Percentiles rank a stretch among this genome's conserved stretches.
Conservation (phyloP, 2,113 vertebrate species). For the Felis catus region F.catus_Fca126_mat1.0 CM031416.1:140963001-140963500, state of each 20-base stretch:
- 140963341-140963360: not conserved
- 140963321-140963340: not conserved
- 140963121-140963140: conserved; percentile 67
- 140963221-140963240: not conserved
- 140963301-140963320: not conserved
- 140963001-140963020: not conserved
- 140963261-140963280: not conserved
- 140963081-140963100: not conserved
- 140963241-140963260: not conserved
- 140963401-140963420: not conserved
- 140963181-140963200: not conserved
- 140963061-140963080: no score
- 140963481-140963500: not conserved
- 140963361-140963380: not conserved
- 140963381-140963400: not conserved
- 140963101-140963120: conserved; percentile 58
- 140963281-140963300: not conserved
- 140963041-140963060: not conserved
- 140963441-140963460: not conserved
- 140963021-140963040: not conserved
- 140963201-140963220: not conserved
- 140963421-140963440: not conserved
- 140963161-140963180: conserved; percentile 50
- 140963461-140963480: not conserved
- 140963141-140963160: conserved; percentile 32